These are phyloP conservation scores for Protonemura montana DNA, from an alignment of 2,888 invertebrate genomes.

Conservation along the genomic window DNA sequence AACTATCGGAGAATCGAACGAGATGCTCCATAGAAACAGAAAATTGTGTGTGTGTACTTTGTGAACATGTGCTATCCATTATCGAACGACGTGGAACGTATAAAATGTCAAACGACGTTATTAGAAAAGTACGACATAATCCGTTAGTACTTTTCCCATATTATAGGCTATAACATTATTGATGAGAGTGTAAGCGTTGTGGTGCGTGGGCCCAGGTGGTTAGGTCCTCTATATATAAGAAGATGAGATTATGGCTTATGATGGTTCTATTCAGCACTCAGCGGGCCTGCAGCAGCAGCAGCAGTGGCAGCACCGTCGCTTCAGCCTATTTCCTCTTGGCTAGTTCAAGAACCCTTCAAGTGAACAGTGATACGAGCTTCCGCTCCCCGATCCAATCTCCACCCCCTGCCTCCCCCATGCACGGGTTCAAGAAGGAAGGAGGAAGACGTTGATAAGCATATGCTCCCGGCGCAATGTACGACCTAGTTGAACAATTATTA, in stretches of 20 bases:
- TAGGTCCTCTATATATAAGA: neutral
- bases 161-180: neutral
- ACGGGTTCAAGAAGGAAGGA: neutral
- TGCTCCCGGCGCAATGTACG: neutral
- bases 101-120: neutral
- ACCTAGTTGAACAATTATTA: constrained; percentile 7
- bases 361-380: constrained; percentile 4
- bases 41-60: neutral
- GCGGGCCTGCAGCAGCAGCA: too few relatives aligned
- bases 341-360: neutral
- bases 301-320: neutral
- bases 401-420: neutral
- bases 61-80: neutral
- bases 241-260: neutral
- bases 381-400: neutral
- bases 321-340: neutral
- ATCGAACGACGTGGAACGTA: neutral
- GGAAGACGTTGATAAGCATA: neutral
- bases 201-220: neutral
- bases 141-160: neutral
- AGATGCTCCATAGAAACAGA: neutral
- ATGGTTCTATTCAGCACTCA: neutral
- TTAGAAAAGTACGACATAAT: neutral
- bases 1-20: neutral
- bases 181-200: neutral